A percentile compares a stretch with the other conserved stretches of the same genome.
These are phyloP conservation scores for Ormyrus nitidulus DNA, from an alignment of 2,888 invertebrate species.

Conservation along the genomic window DNA sequence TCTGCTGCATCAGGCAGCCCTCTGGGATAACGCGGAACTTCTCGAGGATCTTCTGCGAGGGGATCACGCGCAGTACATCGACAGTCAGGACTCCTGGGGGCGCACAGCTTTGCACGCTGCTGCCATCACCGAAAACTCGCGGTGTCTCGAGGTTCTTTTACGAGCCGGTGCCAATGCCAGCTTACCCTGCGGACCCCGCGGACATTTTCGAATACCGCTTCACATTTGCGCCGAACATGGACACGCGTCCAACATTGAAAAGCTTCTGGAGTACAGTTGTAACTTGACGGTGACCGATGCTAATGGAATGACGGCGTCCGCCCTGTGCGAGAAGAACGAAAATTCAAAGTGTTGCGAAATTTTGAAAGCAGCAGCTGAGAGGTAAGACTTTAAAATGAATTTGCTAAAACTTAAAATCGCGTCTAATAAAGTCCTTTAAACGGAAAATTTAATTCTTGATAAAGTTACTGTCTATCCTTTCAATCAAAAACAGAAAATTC, in stretches of 20 bases:
- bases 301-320: constrained; percentile 84
- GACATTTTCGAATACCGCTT: constrained; percentile 86
- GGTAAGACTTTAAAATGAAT: constrained; percentile 52
- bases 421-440: neutral
- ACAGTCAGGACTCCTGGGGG: constrained; percentile 85
- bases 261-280: constrained; percentile 83
- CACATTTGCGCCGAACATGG: constrained; percentile 90
- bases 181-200: constrained; percentile 81
- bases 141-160: constrained; percentile 85
- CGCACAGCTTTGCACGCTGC: constrained; percentile 90
- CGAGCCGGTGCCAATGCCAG: constrained; percentile 84
- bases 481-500: neutral
- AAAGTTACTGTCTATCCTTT: no score
- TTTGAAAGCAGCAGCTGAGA: constrained; percentile 82
- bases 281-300: constrained; percentile 80
- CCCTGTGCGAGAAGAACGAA: constrained; percentile 83
- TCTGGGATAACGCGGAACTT: constrained; percentile 92
- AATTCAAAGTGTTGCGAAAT: constrained; percentile 81
- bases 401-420: no score
- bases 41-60: constrained; percentile 88
- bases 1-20: constrained; percentile 88
- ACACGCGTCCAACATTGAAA: constrained; percentile 82
- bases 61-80: constrained; percentile 79
- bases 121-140: constrained; percentile 85
- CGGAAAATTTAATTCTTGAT: neutral